Base-by-base conservation (phyloP, 2,113 vertebrate species). In the Nicator chloris region DNA sequence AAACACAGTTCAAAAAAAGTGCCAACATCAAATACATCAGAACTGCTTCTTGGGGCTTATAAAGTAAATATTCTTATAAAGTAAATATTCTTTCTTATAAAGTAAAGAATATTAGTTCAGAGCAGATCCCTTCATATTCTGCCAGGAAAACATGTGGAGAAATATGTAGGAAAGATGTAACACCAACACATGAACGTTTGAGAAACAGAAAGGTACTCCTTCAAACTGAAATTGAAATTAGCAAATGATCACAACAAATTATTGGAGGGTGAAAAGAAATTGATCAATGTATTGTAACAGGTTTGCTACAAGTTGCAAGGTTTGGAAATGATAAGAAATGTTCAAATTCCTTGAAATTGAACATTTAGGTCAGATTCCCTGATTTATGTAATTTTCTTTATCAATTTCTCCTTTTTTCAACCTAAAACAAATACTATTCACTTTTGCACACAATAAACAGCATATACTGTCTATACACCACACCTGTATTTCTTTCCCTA, bases 131-230 rank as follows among this genome's bases (percentile, higher is more conserved):
- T 40, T 22, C 28, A 30, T 6, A 12, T 66, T 80, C 54, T 75
- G 72, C 33, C 51, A 63, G 39, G 33, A 86, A 86, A 91, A 40
- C 6, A 21, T 1, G 1, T 23, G 27, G 60, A 75, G 82, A 64
- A 63, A 40, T 31, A 77, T 0, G 0, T 12, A 73, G 56, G 31
- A 65, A 81, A 77, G 39, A 49, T 10, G 11, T 28, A 66, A 84
- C 8, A 19, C 13, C 2, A 9, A 69, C 23, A 84, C 33, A 37
- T 1, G 7, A 77, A 57, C 1, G 1, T 31, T 42, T 2, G 3
- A 81, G 54, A 65, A 83, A 61, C 22, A 53, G 50, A 81, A 56
- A 66, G 1, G 1, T 11, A 26, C 3, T 39, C 35, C 39, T 78
- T 83, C 40, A 50, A 83, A 72, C 0, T 18, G 14, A 65, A 57